Evolutionary conservation across 1,140 invertebrate genomes (phyloP).

Genomic region (Adoxophyes honmai): DNA sequence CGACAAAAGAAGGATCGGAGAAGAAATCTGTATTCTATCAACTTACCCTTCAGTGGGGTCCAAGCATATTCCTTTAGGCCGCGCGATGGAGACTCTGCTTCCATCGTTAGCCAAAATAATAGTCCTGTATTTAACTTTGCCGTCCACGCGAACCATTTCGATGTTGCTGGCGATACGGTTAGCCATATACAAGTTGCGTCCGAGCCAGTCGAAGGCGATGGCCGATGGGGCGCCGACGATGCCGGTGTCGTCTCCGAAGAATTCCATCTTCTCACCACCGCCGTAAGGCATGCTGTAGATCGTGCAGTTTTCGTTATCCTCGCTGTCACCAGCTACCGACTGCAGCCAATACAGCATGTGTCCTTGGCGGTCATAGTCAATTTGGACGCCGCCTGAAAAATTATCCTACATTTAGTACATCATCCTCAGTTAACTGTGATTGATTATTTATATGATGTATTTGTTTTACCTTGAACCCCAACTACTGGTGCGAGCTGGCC

Average conservation of each 20-base stretch:
- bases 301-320: constrained; percentile 87
- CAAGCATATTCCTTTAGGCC: constrained; percentile 91
- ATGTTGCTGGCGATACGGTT: constrained; percentile 95
- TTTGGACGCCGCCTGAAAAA: constrained; percentile 82
- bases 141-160: constrained; percentile 93
- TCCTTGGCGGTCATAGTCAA: constrained; percentile 94
- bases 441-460: background rate
- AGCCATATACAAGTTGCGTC: constrained; percentile 95
- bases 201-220: constrained; percentile 97
- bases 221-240: constrained; percentile 94
- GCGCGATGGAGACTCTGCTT: constrained; percentile 89
- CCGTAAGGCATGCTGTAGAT: constrained; percentile 90
- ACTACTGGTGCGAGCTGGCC: constrained; percentile 93
- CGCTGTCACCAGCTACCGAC: constrained; percentile 82
- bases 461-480: constrained; percentile 85
- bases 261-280: constrained; percentile 91
- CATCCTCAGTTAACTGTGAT: background rate
- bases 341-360: constrained; percentile 92
- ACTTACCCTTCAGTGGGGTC: constrained; percentile 93
- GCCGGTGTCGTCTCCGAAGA: constrained; percentile 87
- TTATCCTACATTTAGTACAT: background rate
- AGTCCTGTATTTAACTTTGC: constrained; percentile 89
- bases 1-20: too few species aligned
- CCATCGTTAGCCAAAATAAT: constrained; percentile 95
- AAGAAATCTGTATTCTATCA: too few species aligned